These are phyloP conservation scores for Drosophila truncata DNA, from an alignment of 1,140 invertebrate species.

Conservation along the genomic window DNA sequence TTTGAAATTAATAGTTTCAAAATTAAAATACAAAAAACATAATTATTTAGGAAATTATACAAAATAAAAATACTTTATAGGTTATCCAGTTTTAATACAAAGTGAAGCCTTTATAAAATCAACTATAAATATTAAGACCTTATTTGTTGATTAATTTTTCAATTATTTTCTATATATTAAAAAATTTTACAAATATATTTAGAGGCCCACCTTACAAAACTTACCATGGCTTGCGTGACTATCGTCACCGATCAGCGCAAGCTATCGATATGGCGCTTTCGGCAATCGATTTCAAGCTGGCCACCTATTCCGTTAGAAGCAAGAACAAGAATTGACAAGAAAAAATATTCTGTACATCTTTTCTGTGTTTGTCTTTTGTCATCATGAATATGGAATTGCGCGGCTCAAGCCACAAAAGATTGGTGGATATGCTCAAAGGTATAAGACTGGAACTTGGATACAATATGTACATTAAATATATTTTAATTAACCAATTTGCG, in stretches of 20 bases:
- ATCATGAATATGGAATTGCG: conserved; percentile 45
- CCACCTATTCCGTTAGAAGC: conserved; percentile 12
- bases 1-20: too few species aligned
- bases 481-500: background rate
- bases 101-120: too few species aligned
- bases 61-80: too few species aligned
- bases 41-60: too few species aligned
- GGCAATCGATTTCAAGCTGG: background rate
- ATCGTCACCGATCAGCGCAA: background rate
- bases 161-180: too few species aligned
- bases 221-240: background rate
- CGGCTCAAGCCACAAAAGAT: background rate
- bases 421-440: conserved; percentile 30
- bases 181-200: background rate
- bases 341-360: background rate
- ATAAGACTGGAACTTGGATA: background rate
- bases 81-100: too few species aligned
- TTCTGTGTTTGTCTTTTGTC: background rate
- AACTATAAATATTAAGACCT: too few species aligned
- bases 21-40: too few species aligned
- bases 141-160: too few species aligned
- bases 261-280: conserved; percentile 17
- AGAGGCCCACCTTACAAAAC: background rate
- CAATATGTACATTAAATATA: background rate
- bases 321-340: conserved; percentile 8